Percentiles rank a stretch among this genome's conserved stretches.
These are phyloP conservation scores for Tadarida brasiliensis DNA, from an alignment of 2,797 vertebrate genomes.

Conservation along the genomic window DNA sequence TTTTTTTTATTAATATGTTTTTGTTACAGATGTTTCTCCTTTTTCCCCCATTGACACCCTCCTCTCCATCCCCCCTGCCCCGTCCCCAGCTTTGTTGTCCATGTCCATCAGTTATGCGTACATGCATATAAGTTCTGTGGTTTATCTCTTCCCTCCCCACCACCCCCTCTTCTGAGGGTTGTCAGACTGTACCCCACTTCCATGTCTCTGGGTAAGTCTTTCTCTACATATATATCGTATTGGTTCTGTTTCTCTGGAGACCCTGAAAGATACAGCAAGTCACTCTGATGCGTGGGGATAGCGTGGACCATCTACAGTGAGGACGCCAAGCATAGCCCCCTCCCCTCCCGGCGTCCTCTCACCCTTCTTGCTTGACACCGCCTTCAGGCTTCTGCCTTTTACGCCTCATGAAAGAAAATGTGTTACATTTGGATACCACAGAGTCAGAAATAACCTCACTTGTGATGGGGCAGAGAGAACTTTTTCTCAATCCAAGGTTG, in stretches of 20 bases:
- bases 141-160: too few relatives aligned
- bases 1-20: too few relatives aligned
- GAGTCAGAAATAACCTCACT: constrained; percentile 54
- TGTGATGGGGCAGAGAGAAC: background rate
- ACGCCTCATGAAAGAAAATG: background rate
- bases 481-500: background rate
- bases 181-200: too few relatives aligned
- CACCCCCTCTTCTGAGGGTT: too few relatives aligned
- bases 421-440: background rate
- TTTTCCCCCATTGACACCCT: too few relatives aligned
- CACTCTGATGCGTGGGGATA: background rate
- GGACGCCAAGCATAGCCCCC: background rate
- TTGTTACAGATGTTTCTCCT: too few relatives aligned
- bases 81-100: too few relatives aligned
- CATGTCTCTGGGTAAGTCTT: too few relatives aligned
- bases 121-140: too few relatives aligned
- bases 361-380: background rate
- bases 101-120: too few relatives aligned
- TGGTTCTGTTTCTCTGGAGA: background rate
- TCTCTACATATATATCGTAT: background rate
- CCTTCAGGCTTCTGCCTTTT: background rate
- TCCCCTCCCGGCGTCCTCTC: background rate
- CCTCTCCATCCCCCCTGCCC: too few relatives aligned
- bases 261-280: background rate
- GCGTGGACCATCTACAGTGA: rapidly evolving